phyloP scores from a whole-genome alignment of 1,140 invertebrate species.

The Drosophila persimilis region DNA sequence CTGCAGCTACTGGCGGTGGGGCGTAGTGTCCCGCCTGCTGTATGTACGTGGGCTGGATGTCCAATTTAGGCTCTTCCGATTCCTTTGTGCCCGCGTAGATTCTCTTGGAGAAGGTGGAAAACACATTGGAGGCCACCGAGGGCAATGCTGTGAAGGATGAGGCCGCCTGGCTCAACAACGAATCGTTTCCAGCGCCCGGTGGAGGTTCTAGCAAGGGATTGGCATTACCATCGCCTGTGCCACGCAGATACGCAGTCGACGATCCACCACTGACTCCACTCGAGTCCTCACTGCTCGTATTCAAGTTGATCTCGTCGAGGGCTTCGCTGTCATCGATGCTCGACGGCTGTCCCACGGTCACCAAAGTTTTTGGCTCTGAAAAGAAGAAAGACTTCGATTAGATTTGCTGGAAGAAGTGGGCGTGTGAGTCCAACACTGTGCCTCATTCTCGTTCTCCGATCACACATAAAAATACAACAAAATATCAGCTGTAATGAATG shows the following conservation, averaged over 20 bases:
- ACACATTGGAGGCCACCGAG: conserved; percentile 85
- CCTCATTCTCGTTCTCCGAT: conserved; percentile 12
- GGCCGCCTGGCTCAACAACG: conserved; percentile 83
- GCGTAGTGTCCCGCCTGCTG: conserved; percentile 54
- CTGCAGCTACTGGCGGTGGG: conserved; percentile 18
- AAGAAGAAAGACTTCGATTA: conserved; percentile 8
- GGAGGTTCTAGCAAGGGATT: conserved; percentile 72
- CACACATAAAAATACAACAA: conserved; percentile 29
- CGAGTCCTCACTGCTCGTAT: conserved; percentile 66
- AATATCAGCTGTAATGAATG: conserved; percentile 43
- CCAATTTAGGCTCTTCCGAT: conserved; percentile 56
- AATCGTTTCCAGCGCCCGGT: conserved; percentile 58
- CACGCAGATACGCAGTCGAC: conserved; percentile 32
- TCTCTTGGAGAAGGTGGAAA: conserved; percentile 85
- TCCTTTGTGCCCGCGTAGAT: conserved; percentile 69
- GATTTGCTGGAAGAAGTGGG: background rate
- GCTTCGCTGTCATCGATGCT: conserved; percentile 73
- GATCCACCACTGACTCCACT: conserved; percentile 4
- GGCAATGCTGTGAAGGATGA: conserved; percentile 86
- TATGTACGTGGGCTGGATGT: conserved; percentile 74
- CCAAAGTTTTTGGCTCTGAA: conserved; percentile 75
- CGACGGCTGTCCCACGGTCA: conserved; percentile 75
- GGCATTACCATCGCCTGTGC: conserved; percentile 56
- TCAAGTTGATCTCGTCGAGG: conserved; percentile 82
- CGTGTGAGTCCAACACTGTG: background rate